Base-by-base conservation (phyloP, 2,797 vertebrate species). In the Sparus aurata region DNA sequence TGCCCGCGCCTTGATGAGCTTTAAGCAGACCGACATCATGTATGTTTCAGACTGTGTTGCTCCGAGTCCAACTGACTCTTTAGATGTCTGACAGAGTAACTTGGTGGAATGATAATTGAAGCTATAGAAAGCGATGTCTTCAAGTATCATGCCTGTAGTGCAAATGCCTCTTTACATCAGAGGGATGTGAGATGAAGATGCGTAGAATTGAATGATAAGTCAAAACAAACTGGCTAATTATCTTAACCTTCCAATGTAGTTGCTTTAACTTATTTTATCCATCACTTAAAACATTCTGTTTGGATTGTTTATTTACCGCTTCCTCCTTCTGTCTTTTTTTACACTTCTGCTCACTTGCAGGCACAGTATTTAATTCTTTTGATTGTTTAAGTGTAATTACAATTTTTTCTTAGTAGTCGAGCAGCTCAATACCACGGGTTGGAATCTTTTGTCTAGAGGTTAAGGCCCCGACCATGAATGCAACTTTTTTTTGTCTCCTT, bases 1-100 rank as follows among this genome's bases (percentile, higher is more conserved):
- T 43, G 81, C 82, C 85, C 6, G 13, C 13, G 65, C 63, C 82
- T 83, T 85, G 82, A 85, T 86, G 83, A 91, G 82, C 80, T 78
- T 85, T 82, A 63, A 54, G 58, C 38, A 11, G 38, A 11, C 53
- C 8, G 30, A 79, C 79, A 76, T 77, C 54, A 43, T 71, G 73
- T 82, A 70, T 77, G 78, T 83, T 85, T 76, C 49, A 69, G 62
- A 75, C 43, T 0, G 61, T 54, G 69, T 69, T 67, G 17, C 54
- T 67, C 23, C 58, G 41, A 34, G 81, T 65, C 43, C 66, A 27
- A 17, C 66, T 1, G 54, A 46, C 68, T 71, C 61, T 54, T 71
- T 25, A 64, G 63, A 70, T 60, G 83, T 69, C 61, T 68, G 57
- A 78, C 38, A 46, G 52, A 60, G 47, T 2, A 54, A 66, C 54